Conservation (phyloP, 2,113 vertebrate species). For the Paradisaea rubra region DNA sequence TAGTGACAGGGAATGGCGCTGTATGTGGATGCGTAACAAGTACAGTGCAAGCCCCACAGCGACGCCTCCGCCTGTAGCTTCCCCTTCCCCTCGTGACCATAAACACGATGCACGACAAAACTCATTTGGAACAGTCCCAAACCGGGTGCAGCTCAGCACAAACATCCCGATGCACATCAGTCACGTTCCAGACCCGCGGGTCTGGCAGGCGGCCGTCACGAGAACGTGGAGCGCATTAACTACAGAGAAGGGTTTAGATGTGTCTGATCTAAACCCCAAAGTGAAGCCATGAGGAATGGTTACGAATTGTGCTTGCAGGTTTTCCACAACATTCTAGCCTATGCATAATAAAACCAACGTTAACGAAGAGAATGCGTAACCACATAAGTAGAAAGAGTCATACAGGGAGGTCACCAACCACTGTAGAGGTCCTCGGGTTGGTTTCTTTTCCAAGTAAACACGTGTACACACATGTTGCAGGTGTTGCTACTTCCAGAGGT, state of each 20-base stretch:
- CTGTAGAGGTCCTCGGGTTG: neutral
- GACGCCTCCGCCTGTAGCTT: neutral
- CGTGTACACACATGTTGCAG: neutral
- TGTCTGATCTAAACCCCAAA: constrained; percentile 42
- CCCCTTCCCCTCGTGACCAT: neutral
- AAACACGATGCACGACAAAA: constrained; percentile 46
- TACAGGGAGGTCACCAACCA: constrained; percentile 37
- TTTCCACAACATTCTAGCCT: constrained; percentile 40
- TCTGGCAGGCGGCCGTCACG: constrained; percentile 15
- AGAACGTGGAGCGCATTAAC: constrained; percentile 41
- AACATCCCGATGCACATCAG: neutral
- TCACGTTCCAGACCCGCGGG: neutral
- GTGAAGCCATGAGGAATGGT: constrained; percentile 49
- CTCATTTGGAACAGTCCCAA: neutral
- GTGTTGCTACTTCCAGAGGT: neutral
- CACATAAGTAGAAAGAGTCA: constrained; percentile 32
- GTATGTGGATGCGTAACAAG: constrained; percentile 59
- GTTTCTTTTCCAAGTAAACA: neutral
- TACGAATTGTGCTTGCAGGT: constrained; percentile 57
- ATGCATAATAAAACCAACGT: constrained; percentile 13
- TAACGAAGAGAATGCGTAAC: constrained; percentile 31
- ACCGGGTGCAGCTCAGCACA: neutral
- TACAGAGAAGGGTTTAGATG: constrained; percentile 58
- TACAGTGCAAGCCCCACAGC: constrained; percentile 43
- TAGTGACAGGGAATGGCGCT: constrained; percentile 61